phyloP scores from a whole-genome alignment of 2,113 vertebrate species.

The Scortum barcoo region DNA sequence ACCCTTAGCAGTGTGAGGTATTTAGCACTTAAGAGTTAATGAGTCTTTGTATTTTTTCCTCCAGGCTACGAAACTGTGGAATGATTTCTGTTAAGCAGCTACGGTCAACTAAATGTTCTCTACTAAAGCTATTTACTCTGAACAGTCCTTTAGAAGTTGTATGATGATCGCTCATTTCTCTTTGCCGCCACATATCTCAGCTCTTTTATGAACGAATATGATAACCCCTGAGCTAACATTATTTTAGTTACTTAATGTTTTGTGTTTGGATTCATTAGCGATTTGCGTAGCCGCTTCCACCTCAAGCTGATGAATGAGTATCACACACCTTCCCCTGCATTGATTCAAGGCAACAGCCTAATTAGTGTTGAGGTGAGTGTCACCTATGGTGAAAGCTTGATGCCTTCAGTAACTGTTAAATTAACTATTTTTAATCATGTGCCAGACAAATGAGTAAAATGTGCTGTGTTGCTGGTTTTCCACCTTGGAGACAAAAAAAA shows the following conservation, averaged over 20 bases:
- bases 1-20: neutral
- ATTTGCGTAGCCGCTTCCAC: neutral
- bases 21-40: neutral
- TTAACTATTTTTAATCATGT: constrained; percentile 5
- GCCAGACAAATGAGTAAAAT: neutral
- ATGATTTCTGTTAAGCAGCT: constrained; percentile 7
- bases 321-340: neutral
- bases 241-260: neutral
- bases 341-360: neutral
- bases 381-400: constrained; percentile 2
- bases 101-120: constrained; percentile 3
- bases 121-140: neutral
- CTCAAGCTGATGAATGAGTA: neutral
- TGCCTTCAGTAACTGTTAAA: neutral
- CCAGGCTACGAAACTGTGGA: neutral
- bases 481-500: neutral
- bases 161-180: neutral
- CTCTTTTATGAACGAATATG: neutral
- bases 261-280: constrained; percentile 4
- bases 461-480: neutral
- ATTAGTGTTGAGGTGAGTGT: constrained; percentile 9
- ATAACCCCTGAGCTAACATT: neutral
- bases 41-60: neutral
- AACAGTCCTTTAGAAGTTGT: neutral
- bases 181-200: neutral